Evolutionary conservation across 2,113 vertebrate species (phyloP).

Genomic region (Plecturocebus donacophilus): DNA sequence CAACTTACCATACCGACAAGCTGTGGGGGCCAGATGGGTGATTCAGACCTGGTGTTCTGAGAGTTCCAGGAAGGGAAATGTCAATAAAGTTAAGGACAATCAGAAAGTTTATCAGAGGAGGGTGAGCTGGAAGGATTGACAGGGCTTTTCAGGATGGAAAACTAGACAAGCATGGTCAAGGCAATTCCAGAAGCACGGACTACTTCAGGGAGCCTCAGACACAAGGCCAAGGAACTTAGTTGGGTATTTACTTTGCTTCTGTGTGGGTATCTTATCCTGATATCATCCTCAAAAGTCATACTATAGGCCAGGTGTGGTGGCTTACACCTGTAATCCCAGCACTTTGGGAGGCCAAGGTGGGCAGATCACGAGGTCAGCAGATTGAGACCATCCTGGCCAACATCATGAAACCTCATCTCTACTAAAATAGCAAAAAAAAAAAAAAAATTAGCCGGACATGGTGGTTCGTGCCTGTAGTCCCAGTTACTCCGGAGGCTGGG

Average conservation of each 20-base stretch:
- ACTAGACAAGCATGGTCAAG: background rate
- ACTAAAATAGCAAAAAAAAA: too few species aligned
- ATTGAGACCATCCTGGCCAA: too few species aligned
- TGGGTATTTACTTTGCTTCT: background rate
- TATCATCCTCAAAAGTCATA: background rate
- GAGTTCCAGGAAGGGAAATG: background rate
- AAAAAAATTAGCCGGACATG: too few species aligned
- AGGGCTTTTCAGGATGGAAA: background rate
- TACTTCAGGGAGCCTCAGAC: background rate
- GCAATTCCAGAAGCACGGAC: background rate
- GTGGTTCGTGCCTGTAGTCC: too few species aligned
- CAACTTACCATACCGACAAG: background rate
- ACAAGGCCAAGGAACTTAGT: background rate
- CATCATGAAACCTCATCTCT: too few species aligned
- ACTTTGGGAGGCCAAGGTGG: too few species aligned
- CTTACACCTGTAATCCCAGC: too few species aligned
- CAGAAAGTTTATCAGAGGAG: background rate
- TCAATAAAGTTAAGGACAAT: background rate
- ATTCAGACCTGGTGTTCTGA: background rate
- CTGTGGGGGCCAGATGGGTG: background rate
- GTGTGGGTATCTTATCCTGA: background rate
- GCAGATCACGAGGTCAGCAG: too few species aligned
- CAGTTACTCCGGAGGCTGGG: too few species aligned
- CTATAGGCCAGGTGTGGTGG: too few species aligned
- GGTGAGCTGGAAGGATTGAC: background rate